phyloP scores from a whole-genome alignment of 1,140 invertebrate species.

The Lerema accius region DNA sequence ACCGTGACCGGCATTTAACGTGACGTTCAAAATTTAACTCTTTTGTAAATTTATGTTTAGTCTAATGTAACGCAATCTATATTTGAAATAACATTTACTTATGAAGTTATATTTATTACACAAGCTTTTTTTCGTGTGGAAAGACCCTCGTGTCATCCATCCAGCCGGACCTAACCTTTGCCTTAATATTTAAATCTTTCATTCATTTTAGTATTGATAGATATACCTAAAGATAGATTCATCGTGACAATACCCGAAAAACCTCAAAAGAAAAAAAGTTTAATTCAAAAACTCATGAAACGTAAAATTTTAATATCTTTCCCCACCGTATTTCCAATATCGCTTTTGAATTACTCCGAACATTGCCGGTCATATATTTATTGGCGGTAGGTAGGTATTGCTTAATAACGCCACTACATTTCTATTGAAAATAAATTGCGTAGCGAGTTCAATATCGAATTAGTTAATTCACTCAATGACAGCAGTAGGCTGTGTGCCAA shows the following conservation, averaged over 20 bases:
- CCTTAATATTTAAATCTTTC: no score
- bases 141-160: no score
- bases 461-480: constrained; percentile 34
- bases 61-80: constrained; percentile 7
- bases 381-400: constrained; percentile 9
- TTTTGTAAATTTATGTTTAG: constrained; percentile 20
- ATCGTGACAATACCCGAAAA: no score
- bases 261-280: no score
- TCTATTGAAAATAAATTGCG: constrained; percentile 30
- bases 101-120: no score
- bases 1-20: constrained; percentile 40
- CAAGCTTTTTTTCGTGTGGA: no score
- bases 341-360: constrained; percentile 16
- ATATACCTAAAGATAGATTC: no score
- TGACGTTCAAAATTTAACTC: constrained; percentile 29
- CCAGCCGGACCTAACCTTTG: no score
- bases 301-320: constrained; percentile 18
- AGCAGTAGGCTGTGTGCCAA: constrained; percentile 31
- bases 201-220: no score
- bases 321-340: constrained; percentile 12
- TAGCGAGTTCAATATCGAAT: constrained; percentile 29
- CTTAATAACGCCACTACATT: constrained; percentile 25
- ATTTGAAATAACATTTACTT: constrained; percentile 11
- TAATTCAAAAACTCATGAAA: constrained; percentile 22
- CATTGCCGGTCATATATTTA: constrained; percentile 27